These are phyloP conservation scores for Pocillopora grandis DNA, from an alignment of 92 coral and sea anemone genomes.

Conservation along the genomic window DNA sequence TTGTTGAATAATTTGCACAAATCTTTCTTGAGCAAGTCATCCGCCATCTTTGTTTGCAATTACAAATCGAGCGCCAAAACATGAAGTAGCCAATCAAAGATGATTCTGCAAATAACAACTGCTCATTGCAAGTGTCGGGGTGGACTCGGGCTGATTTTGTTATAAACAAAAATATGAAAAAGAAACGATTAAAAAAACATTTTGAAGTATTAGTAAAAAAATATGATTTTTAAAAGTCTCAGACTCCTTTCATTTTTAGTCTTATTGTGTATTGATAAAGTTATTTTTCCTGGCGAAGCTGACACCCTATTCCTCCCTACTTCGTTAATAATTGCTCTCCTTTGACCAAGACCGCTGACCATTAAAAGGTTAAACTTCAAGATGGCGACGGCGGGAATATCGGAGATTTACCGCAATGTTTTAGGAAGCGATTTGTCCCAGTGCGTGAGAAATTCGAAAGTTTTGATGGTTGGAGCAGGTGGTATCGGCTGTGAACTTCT, in stretches of 20 bases:
- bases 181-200: background rate
- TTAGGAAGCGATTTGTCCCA: constrained; percentile 78
- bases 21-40: background rate
- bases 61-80: constrained; percentile 57
- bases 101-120: background rate
- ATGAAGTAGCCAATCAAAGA: constrained; percentile 42
- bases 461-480: constrained; percentile 98
- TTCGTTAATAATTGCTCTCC: background rate
- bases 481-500: constrained; percentile 98
- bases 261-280: no score
- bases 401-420: constrained; percentile 60
- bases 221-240: no score
- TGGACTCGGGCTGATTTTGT: background rate
- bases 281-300: no score
- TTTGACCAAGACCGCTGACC: constrained; percentile 43
- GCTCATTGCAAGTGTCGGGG: background rate
- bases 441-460: constrained; percentile 63
- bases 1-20: constrained; percentile 66
- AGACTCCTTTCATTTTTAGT: no score
- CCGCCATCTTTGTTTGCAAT: constrained; percentile 48
- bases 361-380: background rate
- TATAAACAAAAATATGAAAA: background rate
- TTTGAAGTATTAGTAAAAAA: no score
- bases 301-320: background rate
- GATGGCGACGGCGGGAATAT: constrained; percentile 74